phyloP scores from a whole-genome alignment of 1,140 invertebrate genomes.

The Drosophila kohkoa region DNA sequence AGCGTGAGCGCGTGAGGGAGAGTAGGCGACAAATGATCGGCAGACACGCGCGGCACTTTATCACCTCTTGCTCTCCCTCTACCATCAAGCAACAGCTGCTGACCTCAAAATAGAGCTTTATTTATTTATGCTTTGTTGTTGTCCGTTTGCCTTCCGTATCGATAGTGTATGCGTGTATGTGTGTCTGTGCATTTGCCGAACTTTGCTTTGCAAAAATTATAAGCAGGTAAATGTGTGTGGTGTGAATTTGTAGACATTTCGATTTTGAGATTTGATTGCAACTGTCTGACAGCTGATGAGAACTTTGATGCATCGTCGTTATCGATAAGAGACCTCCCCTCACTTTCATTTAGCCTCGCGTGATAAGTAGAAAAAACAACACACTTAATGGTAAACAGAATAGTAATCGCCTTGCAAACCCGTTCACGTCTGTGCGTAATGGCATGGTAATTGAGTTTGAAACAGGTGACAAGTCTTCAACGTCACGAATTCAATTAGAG shows the following conservation, averaged over 20 bases:
- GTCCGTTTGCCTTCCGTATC: conserved; percentile 24
- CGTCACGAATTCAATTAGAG: conserved; percentile 40
- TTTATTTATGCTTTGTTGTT: conserved; percentile 43
- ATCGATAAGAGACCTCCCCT: conserved; percentile 14
- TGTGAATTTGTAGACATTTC: not conserved
- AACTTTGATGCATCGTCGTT: conserved; percentile 26
- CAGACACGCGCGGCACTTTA: conserved; percentile 32
- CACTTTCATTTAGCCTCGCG: conserved; percentile 9
- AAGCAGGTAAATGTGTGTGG: not conserved
- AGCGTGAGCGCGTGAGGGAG: conserved; percentile 5
- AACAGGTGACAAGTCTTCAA: conserved; percentile 17
- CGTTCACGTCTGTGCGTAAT: not conserved
- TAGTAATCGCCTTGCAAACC: conserved; percentile 13
- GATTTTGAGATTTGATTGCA: conserved; percentile 20
- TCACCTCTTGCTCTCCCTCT: conserved; percentile 3
- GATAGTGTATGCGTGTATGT: not conserved
- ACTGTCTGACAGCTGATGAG: conserved; percentile 27
- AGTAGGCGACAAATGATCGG: conserved; percentile 10
- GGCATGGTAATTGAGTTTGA: not conserved
- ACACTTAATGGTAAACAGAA: not conserved
- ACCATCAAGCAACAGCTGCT: conserved; percentile 7
- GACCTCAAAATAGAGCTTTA: conserved; percentile 49
- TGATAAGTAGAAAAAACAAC: conserved; percentile 22
- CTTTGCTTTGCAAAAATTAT: conserved; percentile 15
- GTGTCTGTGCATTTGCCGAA: conserved; percentile 8